Base-by-base conservation (phyloP, 2,888 invertebrate genomes). In the Melipona bicolor region DNA sequence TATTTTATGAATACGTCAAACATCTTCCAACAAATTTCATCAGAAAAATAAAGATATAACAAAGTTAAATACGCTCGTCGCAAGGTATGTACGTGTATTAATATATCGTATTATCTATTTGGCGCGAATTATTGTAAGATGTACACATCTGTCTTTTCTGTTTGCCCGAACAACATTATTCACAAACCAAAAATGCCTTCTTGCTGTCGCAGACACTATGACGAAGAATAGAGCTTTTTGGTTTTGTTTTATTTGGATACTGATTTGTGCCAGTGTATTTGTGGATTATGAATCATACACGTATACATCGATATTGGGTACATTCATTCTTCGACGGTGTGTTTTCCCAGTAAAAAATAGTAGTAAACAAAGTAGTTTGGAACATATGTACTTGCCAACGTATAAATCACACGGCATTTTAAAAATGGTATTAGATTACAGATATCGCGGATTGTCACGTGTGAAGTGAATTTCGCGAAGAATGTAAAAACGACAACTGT, bases 41-140 rank as follows among this genome's bases (percentile, higher is more conserved):
- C 68, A 80, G 82, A 84, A 88, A 32, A 88, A 88, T 86, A 88
- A 88, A 86, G 70, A 64, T 79, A 56, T 88, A 85, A 84, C 75
- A 78, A 83, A 86, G 78, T 86, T 78, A 75, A 70, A 75, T 72
- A 79, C 21, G 76, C 81, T 79, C 50, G 68, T 81, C 68, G 61
- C 77, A 74, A 70, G 76, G 74, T 85, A 81, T 80, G 32, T 61
- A 52, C 17, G 21, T 52, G 5, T 52, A 61, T 27, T 9, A 2
- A 24, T 61, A 27, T 24, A 19, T 27, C 3, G 13, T 32, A 84
- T 75, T 11, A 82, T 67, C 67, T 68, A 81, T 81, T 88, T 88
- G 88, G 87, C 87, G 88, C 84, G 77, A 76, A 70, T 88, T 85
- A 79, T 88, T 59, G 84, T 83, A 88, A 84, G 62, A 76, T 54